A percentile compares a stretch with the other conserved stretches of the same genome.
Conservation (phyloP, 2,888 invertebrate species). For the Apodemia duryi region DNA sequence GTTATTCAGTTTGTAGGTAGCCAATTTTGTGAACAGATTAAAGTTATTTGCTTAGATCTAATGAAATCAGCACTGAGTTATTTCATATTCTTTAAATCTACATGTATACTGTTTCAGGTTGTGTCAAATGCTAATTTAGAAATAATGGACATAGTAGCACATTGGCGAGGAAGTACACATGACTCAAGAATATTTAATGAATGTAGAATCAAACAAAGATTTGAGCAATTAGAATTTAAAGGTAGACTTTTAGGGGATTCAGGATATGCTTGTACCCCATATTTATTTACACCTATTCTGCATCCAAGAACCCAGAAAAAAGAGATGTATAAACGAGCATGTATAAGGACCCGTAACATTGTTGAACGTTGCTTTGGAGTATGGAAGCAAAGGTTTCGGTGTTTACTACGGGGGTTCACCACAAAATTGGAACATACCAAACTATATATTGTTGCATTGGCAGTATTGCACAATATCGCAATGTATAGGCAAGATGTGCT, state of each 20-base stretch:
- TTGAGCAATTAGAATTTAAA: background rate
- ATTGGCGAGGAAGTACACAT: slow-evolving; percentile 33
- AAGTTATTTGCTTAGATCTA: no score
- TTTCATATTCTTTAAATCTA: background rate
- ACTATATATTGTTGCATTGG: slow-evolving; percentile 19
- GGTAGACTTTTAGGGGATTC: no score
- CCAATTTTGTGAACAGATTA: no score
- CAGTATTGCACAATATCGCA: slow-evolving; percentile 21
- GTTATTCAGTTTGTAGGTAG: background rate
- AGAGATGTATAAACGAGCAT: background rate
- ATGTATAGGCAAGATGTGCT: background rate
- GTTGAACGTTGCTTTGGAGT: slow-evolving; percentile 18
- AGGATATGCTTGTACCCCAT: background rate
- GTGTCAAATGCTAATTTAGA: slow-evolving; percentile 29
- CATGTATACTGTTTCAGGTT: slow-evolving; percentile 24
- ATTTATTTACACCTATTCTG: background rate
- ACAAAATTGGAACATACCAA: slow-evolving; percentile 16
- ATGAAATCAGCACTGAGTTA: background rate
- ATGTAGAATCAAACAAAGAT: slow-evolving; percentile 2
- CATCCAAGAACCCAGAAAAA: background rate
- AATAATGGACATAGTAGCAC: slow-evolving; percentile 32
- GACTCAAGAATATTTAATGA: slow-evolving; percentile 31
- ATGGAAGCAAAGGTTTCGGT: slow-evolving; percentile 20
- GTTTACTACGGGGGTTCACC: slow-evolving; percentile 19
- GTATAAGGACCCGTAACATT: background rate